Percentiles rank a stretch among this genome's conserved stretches.
Conservation (phyloP, 1,140 invertebrate species). For the Eulimnadia texana region DNA sequence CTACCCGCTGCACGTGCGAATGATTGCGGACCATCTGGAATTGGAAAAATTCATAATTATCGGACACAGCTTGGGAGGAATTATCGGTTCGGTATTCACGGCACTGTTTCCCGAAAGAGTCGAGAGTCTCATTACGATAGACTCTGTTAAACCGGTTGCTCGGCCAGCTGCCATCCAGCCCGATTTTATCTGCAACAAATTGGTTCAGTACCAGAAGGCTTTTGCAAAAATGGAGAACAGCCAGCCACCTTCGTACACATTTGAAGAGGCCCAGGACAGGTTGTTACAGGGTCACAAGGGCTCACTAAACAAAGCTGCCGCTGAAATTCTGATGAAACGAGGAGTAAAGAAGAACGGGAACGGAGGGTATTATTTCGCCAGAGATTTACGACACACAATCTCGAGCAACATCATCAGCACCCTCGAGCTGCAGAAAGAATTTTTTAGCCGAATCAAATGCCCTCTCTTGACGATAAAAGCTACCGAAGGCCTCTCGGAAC, state of each 20-base stretch:
- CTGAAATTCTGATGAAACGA: conserved; percentile 39
- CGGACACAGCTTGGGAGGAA: conserved; percentile 68
- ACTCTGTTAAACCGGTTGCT: conserved; percentile 52
- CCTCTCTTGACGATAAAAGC: conserved; percentile 63
- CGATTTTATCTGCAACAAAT: conserved; percentile 22
- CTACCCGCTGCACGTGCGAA: conserved; percentile 48
- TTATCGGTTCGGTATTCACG: conserved; percentile 62
- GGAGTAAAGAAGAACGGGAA: conserved; percentile 15
- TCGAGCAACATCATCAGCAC: conserved; percentile 3
- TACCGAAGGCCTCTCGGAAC: conserved; percentile 35
- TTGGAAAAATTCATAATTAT: conserved; percentile 61
- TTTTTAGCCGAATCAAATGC: conserved; percentile 31
- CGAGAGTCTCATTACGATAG: conserved; percentile 52
- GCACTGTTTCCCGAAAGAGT: conserved; percentile 58
- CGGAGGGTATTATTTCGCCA: conserved; percentile 18
- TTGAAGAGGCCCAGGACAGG: conserved; percentile 38
- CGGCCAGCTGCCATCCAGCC: conserved; percentile 23
- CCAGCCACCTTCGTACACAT: conserved; percentile 42
- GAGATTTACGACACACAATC: conserved; percentile 19
- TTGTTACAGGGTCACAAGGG: conserved; percentile 34
- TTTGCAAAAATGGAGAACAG: conserved; percentile 20
- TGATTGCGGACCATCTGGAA: conserved; percentile 57
- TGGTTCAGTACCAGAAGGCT: conserved; percentile 20
- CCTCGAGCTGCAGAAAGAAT: conserved; percentile 19
- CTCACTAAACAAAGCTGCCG: conserved; percentile 29